Conservation (phyloP, 2,888 invertebrate species). For the Junonia oenone region DNA sequence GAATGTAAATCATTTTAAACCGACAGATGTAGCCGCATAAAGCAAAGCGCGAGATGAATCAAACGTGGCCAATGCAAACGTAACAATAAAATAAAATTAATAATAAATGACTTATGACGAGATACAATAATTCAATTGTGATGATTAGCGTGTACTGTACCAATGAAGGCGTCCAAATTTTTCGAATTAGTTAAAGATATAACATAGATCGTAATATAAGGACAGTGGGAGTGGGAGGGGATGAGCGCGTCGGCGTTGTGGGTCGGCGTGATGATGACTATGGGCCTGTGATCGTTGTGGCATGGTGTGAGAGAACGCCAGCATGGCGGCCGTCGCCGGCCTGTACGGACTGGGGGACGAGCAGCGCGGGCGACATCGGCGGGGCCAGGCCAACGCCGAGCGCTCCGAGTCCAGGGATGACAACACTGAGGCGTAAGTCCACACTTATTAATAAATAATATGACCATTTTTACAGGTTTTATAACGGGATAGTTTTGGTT, state of each 20-base stretch:
- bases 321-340: conserved; percentile 89
- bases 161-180: conserved; percentile 72
- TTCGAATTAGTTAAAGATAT: conserved; percentile 53
- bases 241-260: too few relatives aligned
- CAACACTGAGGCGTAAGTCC: conserved; percentile 81
- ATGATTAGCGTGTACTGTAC: conserved; percentile 59
- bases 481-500: too few relatives aligned
- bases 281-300: conserved; percentile 41
- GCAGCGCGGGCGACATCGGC: conserved; percentile 76
- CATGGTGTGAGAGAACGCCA: conserved; percentile 45
- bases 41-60: conserved; percentile 23
- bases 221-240: too few relatives aligned
- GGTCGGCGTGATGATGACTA: conserved; percentile 30
- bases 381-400: conserved; percentile 81
- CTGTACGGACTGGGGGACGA: conserved; percentile 89
- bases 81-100: conserved; percentile 33
- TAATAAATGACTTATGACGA: conserved; percentile 52
- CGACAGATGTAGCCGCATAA: conserved; percentile 32
- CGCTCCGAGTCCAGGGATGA: conserved; percentile 82
- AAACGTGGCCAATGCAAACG: conserved; percentile 31
- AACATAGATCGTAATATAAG: conserved; percentile 28
- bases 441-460: too few relatives aligned
- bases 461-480: too few relatives aligned
- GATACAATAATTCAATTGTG: conserved; percentile 72
- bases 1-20: conserved; percentile 14